A percentile compares a stretch with the other conserved stretches of the same genome.
Conservation (phyloP, 1,140 invertebrate genomes). For the Caenorhabditis brenneri region DNA sequence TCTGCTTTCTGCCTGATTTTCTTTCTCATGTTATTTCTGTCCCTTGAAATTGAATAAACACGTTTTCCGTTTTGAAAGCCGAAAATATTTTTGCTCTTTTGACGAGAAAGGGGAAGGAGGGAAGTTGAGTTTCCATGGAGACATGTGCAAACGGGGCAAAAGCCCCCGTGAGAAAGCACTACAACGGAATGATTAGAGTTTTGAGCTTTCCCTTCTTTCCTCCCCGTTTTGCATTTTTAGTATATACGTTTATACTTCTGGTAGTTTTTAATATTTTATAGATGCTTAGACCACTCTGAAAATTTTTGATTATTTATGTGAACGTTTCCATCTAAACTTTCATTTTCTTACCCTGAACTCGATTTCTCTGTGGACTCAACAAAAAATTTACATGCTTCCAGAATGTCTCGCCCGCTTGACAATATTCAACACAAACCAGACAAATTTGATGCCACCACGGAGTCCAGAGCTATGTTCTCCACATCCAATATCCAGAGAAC, state of each 20-base stretch:
- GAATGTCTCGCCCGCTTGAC: slow-evolving; percentile 15
- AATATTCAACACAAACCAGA: slow-evolving; percentile 30
- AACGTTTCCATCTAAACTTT: too few relatives aligned
- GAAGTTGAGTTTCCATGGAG: neutral
- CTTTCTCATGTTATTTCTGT: too few relatives aligned
- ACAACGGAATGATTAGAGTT: slow-evolving; percentile 15
- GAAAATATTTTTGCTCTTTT: slow-evolving; percentile 19
- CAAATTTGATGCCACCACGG: slow-evolving; percentile 14
- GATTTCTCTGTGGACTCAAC: too few relatives aligned
- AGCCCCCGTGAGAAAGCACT: neutral
- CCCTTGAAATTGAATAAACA: too few relatives aligned
- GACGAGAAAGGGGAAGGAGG: too few relatives aligned
- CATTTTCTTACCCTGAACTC: neutral
- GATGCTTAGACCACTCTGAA: neutral
- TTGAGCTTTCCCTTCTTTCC: neutral
- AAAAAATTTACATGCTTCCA: neutral
- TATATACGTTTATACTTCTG: neutral
- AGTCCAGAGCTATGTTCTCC: neutral
- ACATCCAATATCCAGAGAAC: neutral
- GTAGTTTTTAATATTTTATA: neutral
- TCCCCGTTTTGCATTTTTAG: neutral
- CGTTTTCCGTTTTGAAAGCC: neutral
- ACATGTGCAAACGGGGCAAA: neutral
- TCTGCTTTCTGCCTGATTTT: too few relatives aligned
- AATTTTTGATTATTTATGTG: neutral